These are phyloP conservation scores for Pithys albifrons DNA, from an alignment of 2,113 vertebrate species.

Conservation along the genomic window DNA sequence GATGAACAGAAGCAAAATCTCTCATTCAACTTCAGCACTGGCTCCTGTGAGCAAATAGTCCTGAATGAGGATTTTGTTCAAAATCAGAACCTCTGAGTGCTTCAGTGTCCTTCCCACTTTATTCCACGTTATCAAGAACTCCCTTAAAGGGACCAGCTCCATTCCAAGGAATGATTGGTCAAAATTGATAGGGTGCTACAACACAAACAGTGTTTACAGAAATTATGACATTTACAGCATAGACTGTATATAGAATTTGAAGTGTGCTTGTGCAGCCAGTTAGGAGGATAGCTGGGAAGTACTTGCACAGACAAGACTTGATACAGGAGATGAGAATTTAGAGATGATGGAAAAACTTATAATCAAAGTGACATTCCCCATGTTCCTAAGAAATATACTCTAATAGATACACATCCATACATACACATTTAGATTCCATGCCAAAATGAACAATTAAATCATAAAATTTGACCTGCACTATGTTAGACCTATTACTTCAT, in stretches of 20 bases:
- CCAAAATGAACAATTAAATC: not conserved
- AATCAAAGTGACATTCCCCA: not conserved
- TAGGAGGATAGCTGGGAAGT: not conserved
- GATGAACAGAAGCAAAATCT: not conserved
- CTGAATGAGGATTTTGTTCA: not conserved
- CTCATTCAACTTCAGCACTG: not conserved
- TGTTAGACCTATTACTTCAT: conserved; percentile 34
- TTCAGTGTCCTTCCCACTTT: not conserved
- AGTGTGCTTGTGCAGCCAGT: not conserved
- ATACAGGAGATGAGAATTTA: not conserved
- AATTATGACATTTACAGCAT: not conserved
- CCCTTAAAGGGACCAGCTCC: not conserved
- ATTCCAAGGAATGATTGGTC: not conserved
- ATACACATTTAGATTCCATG: not conserved
- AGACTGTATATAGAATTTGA: not conserved
- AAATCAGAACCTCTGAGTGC: not conserved
- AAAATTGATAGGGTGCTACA: not conserved
- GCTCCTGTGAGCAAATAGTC: not conserved
- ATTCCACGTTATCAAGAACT: not conserved
- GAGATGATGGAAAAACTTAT: not conserved
- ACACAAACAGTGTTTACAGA: not conserved
- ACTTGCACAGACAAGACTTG: not conserved
- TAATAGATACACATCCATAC: not conserved
- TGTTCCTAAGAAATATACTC: not conserved
- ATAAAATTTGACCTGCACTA: conserved; percentile 10